A percentile compares a stretch with the other conserved stretches of the same genome.
Conservation (phyloP, 2,797 vertebrate genomes). For the Pangasius macronema region DNA sequence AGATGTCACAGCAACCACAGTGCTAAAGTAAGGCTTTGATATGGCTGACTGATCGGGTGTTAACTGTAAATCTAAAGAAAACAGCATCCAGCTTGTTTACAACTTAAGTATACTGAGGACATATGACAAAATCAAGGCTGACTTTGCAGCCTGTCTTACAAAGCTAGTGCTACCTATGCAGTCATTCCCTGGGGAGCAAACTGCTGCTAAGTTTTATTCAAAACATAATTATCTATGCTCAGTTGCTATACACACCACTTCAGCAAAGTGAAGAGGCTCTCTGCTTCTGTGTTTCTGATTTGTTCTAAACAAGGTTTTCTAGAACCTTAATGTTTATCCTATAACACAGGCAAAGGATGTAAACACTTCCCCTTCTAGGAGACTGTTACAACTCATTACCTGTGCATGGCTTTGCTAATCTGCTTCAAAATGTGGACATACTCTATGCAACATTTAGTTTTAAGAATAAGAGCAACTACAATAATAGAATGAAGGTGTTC, state of each 20-base stretch:
- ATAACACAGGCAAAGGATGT: background rate
- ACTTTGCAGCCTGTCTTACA: background rate
- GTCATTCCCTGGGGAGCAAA: conserved; percentile 13
- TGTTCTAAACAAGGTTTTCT: background rate
- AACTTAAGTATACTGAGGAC: conserved; percentile 1
- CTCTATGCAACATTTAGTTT: background rate
- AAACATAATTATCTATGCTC: conserved; percentile 26
- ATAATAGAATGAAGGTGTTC: background rate
- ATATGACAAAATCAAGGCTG: conserved; percentile 12
- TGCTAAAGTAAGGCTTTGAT: background rate
- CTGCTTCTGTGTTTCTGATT: conserved; percentile 2
- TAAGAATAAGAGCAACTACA: background rate
- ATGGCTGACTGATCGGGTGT: background rate
- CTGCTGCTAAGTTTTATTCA: conserved; percentile 19
- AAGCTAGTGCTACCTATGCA: conserved; percentile 3
- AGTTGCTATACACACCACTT: conserved; percentile 1
- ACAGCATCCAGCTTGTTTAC: conserved; percentile 12
- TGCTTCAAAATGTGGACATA: background rate
- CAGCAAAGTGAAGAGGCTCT: conserved; percentile 4
- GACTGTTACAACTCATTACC: background rate
- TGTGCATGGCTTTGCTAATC: conserved; percentile 1
- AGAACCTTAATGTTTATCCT: conserved; percentile 4
- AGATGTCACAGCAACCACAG: background rate
- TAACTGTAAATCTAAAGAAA: conserved; percentile 20
- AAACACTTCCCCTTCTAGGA: background rate